Evolutionary conservation across 2,113 vertebrate genomes (phyloP), one percentile per base, ranked within the genome.

Genomic region (Pluvianellus socialis): DNA sequence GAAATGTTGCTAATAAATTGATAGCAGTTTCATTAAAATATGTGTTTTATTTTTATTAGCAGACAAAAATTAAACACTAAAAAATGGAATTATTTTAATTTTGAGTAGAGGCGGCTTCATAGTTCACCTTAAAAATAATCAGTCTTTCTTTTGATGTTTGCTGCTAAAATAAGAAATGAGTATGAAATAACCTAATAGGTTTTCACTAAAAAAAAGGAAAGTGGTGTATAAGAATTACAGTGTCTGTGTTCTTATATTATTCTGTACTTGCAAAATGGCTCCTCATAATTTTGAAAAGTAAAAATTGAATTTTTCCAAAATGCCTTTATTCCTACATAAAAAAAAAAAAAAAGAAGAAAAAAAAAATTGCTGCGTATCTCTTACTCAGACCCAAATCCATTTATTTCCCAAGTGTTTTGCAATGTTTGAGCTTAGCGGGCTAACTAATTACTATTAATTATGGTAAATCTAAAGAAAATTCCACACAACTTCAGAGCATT

Each of bases 1-100:
- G 26, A 94, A 94, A 87, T 22, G 9, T 86, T 87, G 33, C 16
- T 74, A 76, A 86, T 83, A 61, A 45, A 86, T 52, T 90, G 40
- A 89, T 88, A 79, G 30, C 5, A n/a, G 22, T 79, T 92, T 95
- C 65, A 86, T 94, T 93, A 94, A 90, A 90, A 81, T 68, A 68
- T 14, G 7, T 10, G 3, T 6, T 71, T 79, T 58, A 49, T 33
- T 67, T 88, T 63, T 81, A 76, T 56, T 56, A 77, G 68, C 13
- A 49, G 14, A 56, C 15, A 62, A 93, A 91, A 93, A 92, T 68
- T 62, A 95, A 93, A 77, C 47, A 81, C 18, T 70, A 50, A 62
- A 58, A 66, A 70, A 38, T 42, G 1, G 5, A 74, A 35, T 33
- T 83, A 44, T 79, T 92, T 77, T 55, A 68, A 45, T 77, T 71